Evolutionary conservation across 2,797 vertebrate genomes (phyloP).

Genomic region (Pseudochirops corinnae): DNA sequence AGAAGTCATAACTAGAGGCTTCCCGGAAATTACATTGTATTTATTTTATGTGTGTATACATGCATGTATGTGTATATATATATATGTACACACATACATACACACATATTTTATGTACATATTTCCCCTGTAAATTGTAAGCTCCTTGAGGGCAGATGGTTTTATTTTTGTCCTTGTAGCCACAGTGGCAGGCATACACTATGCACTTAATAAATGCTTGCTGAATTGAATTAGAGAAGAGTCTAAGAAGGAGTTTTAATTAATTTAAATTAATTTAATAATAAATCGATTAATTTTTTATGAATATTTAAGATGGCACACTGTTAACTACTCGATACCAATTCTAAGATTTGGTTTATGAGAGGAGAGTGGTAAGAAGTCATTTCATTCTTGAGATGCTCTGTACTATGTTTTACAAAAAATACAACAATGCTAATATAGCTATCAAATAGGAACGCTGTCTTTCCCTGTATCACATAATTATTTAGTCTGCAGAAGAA

Average conservation of each 20-base stretch:
- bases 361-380: not conserved
- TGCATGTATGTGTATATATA: no score
- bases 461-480: not conserved
- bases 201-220: not conserved
- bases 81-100: no score
- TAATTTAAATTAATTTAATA: not conserved
- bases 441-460: not conserved
- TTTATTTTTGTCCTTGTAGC: constrained; percentile 10
- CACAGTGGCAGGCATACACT: not conserved
- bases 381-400: not conserved
- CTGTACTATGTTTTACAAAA: not conserved
- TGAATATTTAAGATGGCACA: not conserved
- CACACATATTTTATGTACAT: not conserved
- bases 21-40: not conserved
- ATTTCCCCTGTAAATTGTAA: not conserved
- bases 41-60: not conserved
- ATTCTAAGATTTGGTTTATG: not conserved
- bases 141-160: not conserved
- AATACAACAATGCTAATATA: not conserved
- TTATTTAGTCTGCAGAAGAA: constrained; percentile 6
- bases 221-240: not conserved
- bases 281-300: no score
- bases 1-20: not conserved
- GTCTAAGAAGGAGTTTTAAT: not conserved
- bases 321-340: not conserved